Base-by-base conservation (phyloP, 2,113 vertebrate genomes). In the Phyllopteryx taeniolatus region DNA sequence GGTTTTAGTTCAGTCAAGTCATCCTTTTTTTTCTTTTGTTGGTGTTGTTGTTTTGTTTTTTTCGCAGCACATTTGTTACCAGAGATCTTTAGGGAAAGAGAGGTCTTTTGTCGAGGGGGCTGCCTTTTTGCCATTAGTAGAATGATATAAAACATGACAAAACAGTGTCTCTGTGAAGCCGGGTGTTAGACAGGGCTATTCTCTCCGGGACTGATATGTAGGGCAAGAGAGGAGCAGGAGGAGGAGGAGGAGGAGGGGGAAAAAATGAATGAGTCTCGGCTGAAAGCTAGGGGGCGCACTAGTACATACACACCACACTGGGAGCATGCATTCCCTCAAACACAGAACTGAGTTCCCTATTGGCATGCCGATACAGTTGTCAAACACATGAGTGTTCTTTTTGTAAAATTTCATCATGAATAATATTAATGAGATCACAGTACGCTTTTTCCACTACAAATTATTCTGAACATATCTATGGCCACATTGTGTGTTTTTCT, bases 61-160 rank as follows among this genome's bases (percentile, higher is more conserved):
- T 71, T 74, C 71, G 56, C 87, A 73, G 71, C 85, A 79, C 84
- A 84, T 91, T 92, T 90, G 84, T 85, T 85, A 83, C 72, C 77
- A 87, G 66, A 77, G 74, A 86, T 92, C 89, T 91, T 91, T 72
- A 75, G 90, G 91, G 90, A 91, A 79, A 62, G 74, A 35, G 74
- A 80, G 85, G 85, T 91, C 88, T 92, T 92, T 90, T 91, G 91
- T 91, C 87, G 83, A 83, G 91, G 86, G 87, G 90, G 87, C 87
- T 86, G 87, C 78, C 84, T 91, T 90, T 83, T 89, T 88, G 80
- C 90, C 89, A 92, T 92, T 92, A 92, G 89, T 91, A 83, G 90
- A 90, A 92, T 91, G 91, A 92, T 92, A 92, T 92, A 91, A 92
- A 92, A 92, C 91, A 92, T 91, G 91, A 92, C 91, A 92, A 91